Conservation (phyloP, 2,888 invertebrate genomes). For the Brenthis hecate region DNA sequence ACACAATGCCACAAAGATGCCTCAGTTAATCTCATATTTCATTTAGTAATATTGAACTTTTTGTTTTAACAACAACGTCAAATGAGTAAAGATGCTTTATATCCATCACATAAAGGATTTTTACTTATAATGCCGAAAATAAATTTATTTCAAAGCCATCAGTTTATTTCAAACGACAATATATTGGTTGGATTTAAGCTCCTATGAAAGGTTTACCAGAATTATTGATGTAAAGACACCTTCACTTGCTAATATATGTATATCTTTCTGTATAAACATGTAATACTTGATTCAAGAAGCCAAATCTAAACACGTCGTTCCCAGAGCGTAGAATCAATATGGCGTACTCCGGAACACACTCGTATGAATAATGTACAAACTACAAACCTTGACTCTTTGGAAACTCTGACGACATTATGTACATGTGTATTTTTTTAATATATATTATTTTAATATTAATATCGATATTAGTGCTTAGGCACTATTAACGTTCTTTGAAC, state of each 20-base stretch:
- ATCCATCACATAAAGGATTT: no score
- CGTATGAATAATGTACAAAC: constrained; percentile 25
- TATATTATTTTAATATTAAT: no score
- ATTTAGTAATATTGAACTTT: no score
- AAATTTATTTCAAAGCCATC: no score
- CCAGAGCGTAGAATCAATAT: constrained; percentile 24
- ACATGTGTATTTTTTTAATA: neutral
- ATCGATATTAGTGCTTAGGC: no score
- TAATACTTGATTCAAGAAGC: constrained; percentile 18
- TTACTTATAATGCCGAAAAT: no score
- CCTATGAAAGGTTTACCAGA: constrained; percentile 1
- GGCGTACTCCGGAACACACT: constrained; percentile 17
- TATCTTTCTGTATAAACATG: constrained; percentile 3
- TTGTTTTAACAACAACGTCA: no score
- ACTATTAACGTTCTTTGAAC: no score
- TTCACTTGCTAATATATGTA: constrained; percentile 11
- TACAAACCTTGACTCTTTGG: constrained; percentile 5
- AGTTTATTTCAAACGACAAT: neutral
- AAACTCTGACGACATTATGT: neutral
- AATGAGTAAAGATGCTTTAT: no score
- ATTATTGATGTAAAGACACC: constrained; percentile 3
- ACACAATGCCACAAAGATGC: no score
- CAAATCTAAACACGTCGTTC: constrained; percentile 18
- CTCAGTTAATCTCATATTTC: no score
- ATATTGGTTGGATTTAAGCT: neutral